Evolutionary conservation across 2,113 vertebrate species (phyloP).

Genomic region (Mugil cephalus): DNA sequence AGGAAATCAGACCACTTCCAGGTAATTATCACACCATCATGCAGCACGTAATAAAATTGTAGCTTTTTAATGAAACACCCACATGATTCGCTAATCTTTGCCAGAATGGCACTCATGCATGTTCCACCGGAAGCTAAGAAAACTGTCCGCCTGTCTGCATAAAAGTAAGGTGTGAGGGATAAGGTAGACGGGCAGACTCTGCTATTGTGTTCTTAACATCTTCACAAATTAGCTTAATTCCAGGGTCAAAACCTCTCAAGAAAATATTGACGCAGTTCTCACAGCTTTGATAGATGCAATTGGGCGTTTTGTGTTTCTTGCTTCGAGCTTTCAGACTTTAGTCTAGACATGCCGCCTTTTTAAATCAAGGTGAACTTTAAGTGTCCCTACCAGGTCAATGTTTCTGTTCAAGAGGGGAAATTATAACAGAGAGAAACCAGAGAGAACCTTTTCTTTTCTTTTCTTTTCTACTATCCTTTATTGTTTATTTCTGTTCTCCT

Average conservation of each 20-base stretch:
- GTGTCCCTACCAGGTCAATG: conserved; percentile 4
- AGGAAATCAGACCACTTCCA: conserved; percentile 8
- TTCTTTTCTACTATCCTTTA: not conserved
- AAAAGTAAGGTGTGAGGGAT: not conserved
- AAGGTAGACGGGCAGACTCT: not conserved
- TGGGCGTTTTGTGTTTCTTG: conserved; percentile 10
- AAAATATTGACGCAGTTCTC: conserved; percentile 10
- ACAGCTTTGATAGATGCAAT: conserved; percentile 1
- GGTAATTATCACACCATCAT: conserved; percentile 18
- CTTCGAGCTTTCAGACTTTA: conserved; percentile 1
- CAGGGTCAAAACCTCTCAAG: conserved; percentile 23
- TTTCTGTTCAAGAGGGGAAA: not conserved
- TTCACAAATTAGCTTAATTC: conserved; percentile 48
- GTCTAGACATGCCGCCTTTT: not conserved
- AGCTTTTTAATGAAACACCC: conserved; percentile 6
- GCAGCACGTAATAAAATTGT: not conserved
- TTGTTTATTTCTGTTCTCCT: not conserved
- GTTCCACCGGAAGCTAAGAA: not conserved
- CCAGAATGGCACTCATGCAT: not conserved
- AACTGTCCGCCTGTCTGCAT: no score
- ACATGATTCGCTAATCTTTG: conserved; percentile 4
- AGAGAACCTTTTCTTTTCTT: no score
- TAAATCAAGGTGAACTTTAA: conserved; percentile 17
- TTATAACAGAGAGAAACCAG: no score
- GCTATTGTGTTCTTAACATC: not conserved